phyloP scores from a whole-genome alignment of 2,888 invertebrate species.

The Syrista parreyssii region DNA sequence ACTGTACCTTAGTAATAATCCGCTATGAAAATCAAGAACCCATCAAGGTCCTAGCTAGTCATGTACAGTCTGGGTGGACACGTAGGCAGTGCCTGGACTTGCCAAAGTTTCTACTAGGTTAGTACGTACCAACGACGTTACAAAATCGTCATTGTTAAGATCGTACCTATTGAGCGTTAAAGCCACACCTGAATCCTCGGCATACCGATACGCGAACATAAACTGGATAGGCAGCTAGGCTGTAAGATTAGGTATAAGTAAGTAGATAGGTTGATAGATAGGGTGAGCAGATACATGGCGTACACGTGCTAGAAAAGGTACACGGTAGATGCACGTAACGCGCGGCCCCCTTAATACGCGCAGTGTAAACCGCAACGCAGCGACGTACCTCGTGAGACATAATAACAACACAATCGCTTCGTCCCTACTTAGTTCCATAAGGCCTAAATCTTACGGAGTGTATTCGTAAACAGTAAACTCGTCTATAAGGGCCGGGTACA shows the following conservation, averaged over 20 bases:
- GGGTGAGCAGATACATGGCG: background rate
- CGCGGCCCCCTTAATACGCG: background rate
- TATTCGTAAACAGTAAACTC: background rate
- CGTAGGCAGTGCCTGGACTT: too few species aligned
- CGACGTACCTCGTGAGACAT: background rate
- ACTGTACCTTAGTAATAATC: too few species aligned
- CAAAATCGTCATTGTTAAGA: background rate
- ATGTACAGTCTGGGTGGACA: too few species aligned
- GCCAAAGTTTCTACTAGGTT: too few species aligned
- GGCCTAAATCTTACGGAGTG: background rate
- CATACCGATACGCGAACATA: background rate
- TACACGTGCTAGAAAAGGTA: background rate
- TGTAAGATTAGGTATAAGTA: background rate
- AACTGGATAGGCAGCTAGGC: background rate
- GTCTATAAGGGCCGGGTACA: background rate
- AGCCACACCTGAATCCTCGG: background rate
- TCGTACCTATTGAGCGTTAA: background rate
- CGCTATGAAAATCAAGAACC: too few species aligned
- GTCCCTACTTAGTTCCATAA: background rate
- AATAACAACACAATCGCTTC: background rate
- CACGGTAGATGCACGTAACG: background rate
- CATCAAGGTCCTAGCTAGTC: too few species aligned
- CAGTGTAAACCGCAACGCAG: background rate
- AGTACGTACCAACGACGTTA: background rate
- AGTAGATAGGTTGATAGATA: background rate